A percentile compares a stretch with the other conserved stretches of the same genome.
Evolutionary conservation across 2,113 vertebrate genomes (phyloP).

Genomic region (Nipponia nippon): DNA sequence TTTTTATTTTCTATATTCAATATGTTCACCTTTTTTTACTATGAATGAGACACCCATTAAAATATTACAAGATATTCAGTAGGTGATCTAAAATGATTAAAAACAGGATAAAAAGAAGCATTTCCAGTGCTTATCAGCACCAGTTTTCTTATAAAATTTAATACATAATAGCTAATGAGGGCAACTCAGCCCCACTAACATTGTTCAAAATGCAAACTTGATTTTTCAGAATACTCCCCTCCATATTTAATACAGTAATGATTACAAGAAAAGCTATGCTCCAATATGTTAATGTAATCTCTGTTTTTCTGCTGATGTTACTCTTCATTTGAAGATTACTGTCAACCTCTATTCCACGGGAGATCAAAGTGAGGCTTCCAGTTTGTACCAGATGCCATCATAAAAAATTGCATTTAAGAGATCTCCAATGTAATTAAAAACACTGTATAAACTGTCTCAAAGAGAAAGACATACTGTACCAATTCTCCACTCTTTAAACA

Average conservation of each 20-base stretch:
- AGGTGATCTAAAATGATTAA: slow-evolving; percentile 10
- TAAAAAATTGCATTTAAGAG: slow-evolving; percentile 33
- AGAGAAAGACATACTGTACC: not conserved
- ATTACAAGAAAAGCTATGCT: slow-evolving; percentile 20
- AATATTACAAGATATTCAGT: slow-evolving; percentile 15
- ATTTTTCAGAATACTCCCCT: slow-evolving; percentile 23
- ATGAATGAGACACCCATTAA: slow-evolving; percentile 1
- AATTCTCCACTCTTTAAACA: not conserved
- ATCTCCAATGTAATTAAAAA: slow-evolving; percentile 33
- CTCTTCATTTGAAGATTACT: slow-evolving; percentile 51
- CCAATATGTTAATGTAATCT: slow-evolving; percentile 41
- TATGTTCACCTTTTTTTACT: not conserved
- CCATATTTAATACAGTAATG: slow-evolving; percentile 23
- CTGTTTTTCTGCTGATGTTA: slow-evolving; percentile 58
- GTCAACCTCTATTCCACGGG: slow-evolving; percentile 7
- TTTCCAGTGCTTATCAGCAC: not conserved
- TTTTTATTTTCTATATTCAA: not conserved
- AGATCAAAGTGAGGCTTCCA: slow-evolving; percentile 41
- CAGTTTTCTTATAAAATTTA: slow-evolving; percentile 8
- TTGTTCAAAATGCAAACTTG: slow-evolving; percentile 23
- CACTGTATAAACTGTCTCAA: not conserved
- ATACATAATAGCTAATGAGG: slow-evolving; percentile 14
- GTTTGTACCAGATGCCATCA: slow-evolving; percentile 40
- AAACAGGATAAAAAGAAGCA: not conserved
- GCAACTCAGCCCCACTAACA: not conserved